phyloP scores from a whole-genome alignment of 2,888 invertebrate genomes.

The Halictus quadricinctus region DNA sequence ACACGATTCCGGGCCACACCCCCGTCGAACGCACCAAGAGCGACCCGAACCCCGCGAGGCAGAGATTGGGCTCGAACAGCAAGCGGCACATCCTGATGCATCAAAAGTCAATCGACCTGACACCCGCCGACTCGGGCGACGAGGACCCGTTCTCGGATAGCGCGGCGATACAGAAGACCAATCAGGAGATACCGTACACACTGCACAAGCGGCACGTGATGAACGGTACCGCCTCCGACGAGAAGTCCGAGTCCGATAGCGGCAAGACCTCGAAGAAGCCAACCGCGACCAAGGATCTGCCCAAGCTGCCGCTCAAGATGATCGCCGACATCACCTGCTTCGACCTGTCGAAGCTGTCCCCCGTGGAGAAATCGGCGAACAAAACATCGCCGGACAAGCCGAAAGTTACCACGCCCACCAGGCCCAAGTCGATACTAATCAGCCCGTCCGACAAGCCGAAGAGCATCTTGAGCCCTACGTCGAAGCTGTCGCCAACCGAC shows the following conservation, averaged over 20 bases:
- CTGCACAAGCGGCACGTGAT: slow-evolving; percentile 92
- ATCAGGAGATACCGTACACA: slow-evolving; percentile 90
- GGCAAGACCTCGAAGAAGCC: slow-evolving; percentile 69
- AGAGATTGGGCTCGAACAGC: slow-evolving; percentile 88
- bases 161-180: slow-evolving; percentile 82
- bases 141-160: slow-evolving; percentile 89
- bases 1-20: slow-evolving; percentile 82
- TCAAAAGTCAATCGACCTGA: slow-evolving; percentile 92
- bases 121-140: slow-evolving; percentile 93
- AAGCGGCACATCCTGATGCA: slow-evolving; percentile 92
- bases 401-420: slow-evolving; percentile 70
- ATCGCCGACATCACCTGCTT: slow-evolving; percentile 76
- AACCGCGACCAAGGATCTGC: slow-evolving; percentile 71
- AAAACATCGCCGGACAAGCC: slow-evolving; percentile 50
- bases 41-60: slow-evolving; percentile 91
- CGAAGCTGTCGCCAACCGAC: slow-evolving; percentile 77
- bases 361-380: slow-evolving; percentile 65
- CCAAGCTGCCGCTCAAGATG: slow-evolving; percentile 75
- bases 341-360: slow-evolving; percentile 76
- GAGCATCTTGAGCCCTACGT: slow-evolving; percentile 72
- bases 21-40: slow-evolving; percentile 93
- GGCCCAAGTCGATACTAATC: slow-evolving; percentile 71
- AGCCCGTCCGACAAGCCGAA: slow-evolving; percentile 75
- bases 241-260: slow-evolving; percentile 79
- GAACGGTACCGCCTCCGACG: slow-evolving; percentile 89